phyloP scores from a whole-genome alignment of 2,888 invertebrate genomes.

The Loripinus fragilis region DNA sequence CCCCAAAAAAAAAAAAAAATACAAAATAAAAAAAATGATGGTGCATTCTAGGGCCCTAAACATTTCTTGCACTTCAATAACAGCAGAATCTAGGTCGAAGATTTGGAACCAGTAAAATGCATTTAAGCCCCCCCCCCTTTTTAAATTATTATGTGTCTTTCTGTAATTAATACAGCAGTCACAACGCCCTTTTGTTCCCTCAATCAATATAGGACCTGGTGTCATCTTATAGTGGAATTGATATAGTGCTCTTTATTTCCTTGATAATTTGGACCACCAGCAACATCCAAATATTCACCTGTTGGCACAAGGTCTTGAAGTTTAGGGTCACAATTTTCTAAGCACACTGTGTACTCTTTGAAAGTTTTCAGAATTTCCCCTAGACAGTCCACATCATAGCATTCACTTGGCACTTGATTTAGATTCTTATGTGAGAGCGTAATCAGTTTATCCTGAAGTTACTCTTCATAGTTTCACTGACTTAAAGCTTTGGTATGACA shows the following conservation, averaged over 20 bases:
- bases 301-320: neutral
- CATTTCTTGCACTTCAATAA: no score
- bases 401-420: neutral
- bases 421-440: neutral
- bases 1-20: no score
- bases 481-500: neutral
- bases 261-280: neutral
- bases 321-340: neutral
- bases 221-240: neutral
- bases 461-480: neutral
- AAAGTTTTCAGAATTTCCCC: neutral
- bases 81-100: no score
- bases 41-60: no score
- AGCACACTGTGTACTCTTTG: neutral
- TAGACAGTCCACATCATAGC: neutral
- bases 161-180: no score
- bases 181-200: no score
- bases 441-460: neutral
- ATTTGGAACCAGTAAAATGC: no score
- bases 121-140: no score
- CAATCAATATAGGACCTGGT: neutral
- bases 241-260: neutral
- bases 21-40: no score
- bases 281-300: neutral
- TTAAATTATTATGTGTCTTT: no score